Base-by-base conservation (phyloP, 1,140 invertebrate genomes). In the Eumaeus atala region DNA sequence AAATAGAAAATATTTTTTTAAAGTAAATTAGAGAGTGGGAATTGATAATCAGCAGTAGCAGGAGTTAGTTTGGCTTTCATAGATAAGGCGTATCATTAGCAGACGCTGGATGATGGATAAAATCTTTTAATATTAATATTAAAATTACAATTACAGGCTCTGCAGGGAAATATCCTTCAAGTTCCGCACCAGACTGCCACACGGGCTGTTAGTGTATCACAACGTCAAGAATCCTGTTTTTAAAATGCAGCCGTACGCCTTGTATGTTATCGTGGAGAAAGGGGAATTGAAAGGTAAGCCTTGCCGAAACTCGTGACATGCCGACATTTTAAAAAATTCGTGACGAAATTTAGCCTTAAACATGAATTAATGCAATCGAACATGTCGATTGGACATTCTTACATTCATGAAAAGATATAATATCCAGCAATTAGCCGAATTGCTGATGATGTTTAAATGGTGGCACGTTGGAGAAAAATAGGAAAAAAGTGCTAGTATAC, bases 211-310 rank as follows among this genome's bases (percentile, higher is more conserved):
- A 37, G 93, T 96, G 5, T 96, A 96, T 82, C 95, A 97, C 75
- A 95, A 95, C 77, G 94, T 96, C 17, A 95, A 95, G 81, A 93
- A 95, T 78, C 93, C 94, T 18, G 91, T 92, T 56, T 91, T 92
- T 50, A 92, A 92, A 66, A 89, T 92, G 77, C 89, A 90, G 56
- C 95, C 94, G 9, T 95, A 96, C 72, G 95, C 95, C 54, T 88
- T 96, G 16, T 96, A 96, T 81, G 93, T 96, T 35, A 96, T 95
- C 66, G 93, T 96, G 18, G 94, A 96, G 74, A 95, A 96, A 76
- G 95, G 95, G 18, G 94, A 95, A 79, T 78, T 96, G 10, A 95
- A 96, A 88, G 87, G 87, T 87, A 70, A 60, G 12, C 37, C 9
- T 38, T 38, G 40, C 40, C 40, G 9, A 9, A 37, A 44, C 14